Evolutionary conservation across 2,888 invertebrate genomes (phyloP), one percentile per base, ranked within the genome.

Genomic region (Acleris literana): DNA sequence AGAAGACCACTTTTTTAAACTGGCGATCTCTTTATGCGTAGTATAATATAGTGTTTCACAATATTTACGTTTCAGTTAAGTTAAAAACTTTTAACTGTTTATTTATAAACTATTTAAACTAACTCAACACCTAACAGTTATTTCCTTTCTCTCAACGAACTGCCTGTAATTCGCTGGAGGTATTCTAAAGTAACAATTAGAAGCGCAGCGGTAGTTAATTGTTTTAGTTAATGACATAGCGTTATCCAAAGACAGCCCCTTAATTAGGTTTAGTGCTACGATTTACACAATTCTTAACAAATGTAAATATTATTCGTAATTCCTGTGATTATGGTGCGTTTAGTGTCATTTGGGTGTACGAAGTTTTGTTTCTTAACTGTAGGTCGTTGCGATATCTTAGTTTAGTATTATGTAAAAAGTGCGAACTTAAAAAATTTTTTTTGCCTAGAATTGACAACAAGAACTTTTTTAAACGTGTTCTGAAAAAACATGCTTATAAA

Each of bases 171-270:
- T 17, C 17, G 46, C 18, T 49, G 7, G 9, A 22, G 18, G 11
- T 18, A 52, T 20, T 52, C 18, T 17, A 49, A 49, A 71, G 72
- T 69, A 69, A 73, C 76, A 78, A 81, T 84, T 84, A 83, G 73
- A 74, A n/a, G 70, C 71, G 70, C 71, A 76, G 76, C 74, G 65
- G 64, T 61, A 69, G 70, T 76, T 80, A 76, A 81, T 79, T 76
- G 74, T 71, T 71, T 73, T 59, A 56, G 69, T 69, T 81, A 81
- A 82, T 81, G 74, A 74, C 73, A 75, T 61, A 70, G 73, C 70
- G 69, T 67, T 69, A 69, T 76, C 76, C 63, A 66, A 43, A 54
- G 66, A 75, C 71, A 74, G 72, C 63, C 48, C 64, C 66, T 73
- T 74, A 70, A 72, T 75, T 71, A 68, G 68, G 70, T 66, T 74